Evolutionary conservation across 2,888 invertebrate genomes (phyloP), one percentile per base, ranked within the genome.

Genomic region (Neoascia interrupta): DNA sequence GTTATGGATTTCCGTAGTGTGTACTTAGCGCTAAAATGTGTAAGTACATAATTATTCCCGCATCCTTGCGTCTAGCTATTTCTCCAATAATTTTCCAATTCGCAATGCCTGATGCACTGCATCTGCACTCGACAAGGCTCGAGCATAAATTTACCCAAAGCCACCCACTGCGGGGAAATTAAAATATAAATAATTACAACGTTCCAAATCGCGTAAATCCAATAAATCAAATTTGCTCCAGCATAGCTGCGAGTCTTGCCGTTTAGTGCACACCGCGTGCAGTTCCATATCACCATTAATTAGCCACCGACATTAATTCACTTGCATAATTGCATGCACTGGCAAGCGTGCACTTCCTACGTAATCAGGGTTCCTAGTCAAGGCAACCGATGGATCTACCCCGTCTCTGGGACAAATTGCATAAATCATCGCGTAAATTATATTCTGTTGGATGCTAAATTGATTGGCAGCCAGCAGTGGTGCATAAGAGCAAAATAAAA

Each of bases 371-470:
- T 45, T 64, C 19, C 41, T 15, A 26, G 39, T 36, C n/a, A n/a
- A 26, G 16, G 16, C 47, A 37, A 10, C 39, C 6, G 39, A n/a
- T 36, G 13, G 18, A 36, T 37, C 26, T 31, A 39, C 49, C 54
- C 16, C 18, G 13, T 3, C 51, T 51, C 36, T 31, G 36, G 34
- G 21, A 56, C 56, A 56, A 75, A 69, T 69, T 75, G 68, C 69
- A 69, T 75, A 75, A 75, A 75, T 75, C 75, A 75, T 75, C 34
- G 54, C 60, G 49, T 56, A 63, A 69, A 69, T 75, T 69, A 69
- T 69, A 41, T 69, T 41, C 69, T 28, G 51, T 51, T 70, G 56
- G 69, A 63, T 56, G 54, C 39, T 36, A 61, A 75, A 54, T 69
- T 69, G 75, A 75, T 75, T 75, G 75, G 53, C 69, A 75, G 61